Conservation (phyloP, 2,888 invertebrate genomes). For the Amphipoea oculea region DNA sequence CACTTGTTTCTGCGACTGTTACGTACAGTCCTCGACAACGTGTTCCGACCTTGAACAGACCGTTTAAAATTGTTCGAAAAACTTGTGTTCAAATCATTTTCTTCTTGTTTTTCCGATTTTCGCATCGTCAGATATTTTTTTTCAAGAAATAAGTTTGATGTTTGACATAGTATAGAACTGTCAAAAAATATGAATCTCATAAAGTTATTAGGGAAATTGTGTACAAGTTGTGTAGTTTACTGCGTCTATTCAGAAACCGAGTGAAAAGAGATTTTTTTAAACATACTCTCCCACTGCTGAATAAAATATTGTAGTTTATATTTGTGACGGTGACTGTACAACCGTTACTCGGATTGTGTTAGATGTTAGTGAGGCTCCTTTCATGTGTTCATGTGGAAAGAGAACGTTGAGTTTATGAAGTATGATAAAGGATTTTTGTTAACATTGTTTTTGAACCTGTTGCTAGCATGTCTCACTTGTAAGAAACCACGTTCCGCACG, state of each 20-base stretch:
- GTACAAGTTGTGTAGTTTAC: not conserved
- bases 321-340: slow-evolving; percentile 22
- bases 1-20: slow-evolving; percentile 25
- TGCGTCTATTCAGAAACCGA: not conserved
- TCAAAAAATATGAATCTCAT: not conserved
- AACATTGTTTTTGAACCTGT: slow-evolving; percentile 19
- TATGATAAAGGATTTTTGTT: slow-evolving; percentile 10
- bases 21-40: slow-evolving; percentile 10
- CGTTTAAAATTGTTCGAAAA: not conserved
- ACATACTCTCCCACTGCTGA: not conserved
- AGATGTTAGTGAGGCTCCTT: slow-evolving; percentile 29
- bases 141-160: not conserved
- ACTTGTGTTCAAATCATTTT: not conserved
- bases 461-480: slow-evolving; percentile 1
- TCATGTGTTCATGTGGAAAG: slow-evolving; percentile 25
- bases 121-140: not conserved
- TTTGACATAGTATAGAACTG: not conserved
- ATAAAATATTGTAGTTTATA: not conserved
- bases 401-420: slow-evolving; percentile 13
- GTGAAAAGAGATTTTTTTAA: not conserved
- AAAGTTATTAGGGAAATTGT: not conserved
- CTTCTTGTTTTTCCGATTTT: not conserved
- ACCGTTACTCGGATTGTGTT: not conserved
- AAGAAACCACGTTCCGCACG: not conserved
- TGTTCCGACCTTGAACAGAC: not conserved